Evolutionary conservation across 2,888 invertebrate species (phyloP), one percentile per base, ranked within the genome.

Genomic region (Drosophila barbarae): DNA sequence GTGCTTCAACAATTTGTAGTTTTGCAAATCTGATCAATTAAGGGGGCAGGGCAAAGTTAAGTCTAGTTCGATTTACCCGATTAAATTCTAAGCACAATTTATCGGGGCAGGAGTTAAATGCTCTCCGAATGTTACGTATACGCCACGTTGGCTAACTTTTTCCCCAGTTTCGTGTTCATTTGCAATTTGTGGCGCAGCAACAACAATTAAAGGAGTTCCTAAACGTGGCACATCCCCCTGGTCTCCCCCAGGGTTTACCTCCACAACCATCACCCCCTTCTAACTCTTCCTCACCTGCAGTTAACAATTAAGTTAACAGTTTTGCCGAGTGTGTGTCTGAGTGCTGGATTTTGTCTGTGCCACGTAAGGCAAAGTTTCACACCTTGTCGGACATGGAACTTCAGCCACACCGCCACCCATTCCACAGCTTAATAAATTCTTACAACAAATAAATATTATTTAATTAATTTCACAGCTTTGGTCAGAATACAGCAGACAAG

Each of bases 261-360:
- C 13, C 32, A 26, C 21, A 2, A 3, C 4, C 8, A 8, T 6
- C 2, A 18, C 21, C 15, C 15, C 15, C 26, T 23, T 30, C 9
- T 10, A 6, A 13, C 32, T 21, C 41, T 15, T 21, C 30, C 34
- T 39, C 30, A 18, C 42, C 32, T 61, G 71, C 66, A 76, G 72
- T 75, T 81, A 81, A 78, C 82, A 83, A 84, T 84, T 85, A 82
- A 84, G 73, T 71, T 76, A 82, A 83, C 71, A 82, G 68, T 73
- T 80, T 69, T 70, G 30, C 58, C 23, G 44, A 53, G 36, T 52
- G 52, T 49, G 66, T 63, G 42, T 35, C n/a, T n/a, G 46, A 59
- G 60, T 46, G 42, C 10, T 44, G 53, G 46, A 63, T 41, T 63
- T 69, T 51, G 61, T 58, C 28, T 15, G 58, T 15, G 38, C 39